Percentiles rank a stretch among this genome's conserved stretches.
Conservation (phyloP, 2,113 vertebrate genomes). For the Euleptes europaea region DNA sequence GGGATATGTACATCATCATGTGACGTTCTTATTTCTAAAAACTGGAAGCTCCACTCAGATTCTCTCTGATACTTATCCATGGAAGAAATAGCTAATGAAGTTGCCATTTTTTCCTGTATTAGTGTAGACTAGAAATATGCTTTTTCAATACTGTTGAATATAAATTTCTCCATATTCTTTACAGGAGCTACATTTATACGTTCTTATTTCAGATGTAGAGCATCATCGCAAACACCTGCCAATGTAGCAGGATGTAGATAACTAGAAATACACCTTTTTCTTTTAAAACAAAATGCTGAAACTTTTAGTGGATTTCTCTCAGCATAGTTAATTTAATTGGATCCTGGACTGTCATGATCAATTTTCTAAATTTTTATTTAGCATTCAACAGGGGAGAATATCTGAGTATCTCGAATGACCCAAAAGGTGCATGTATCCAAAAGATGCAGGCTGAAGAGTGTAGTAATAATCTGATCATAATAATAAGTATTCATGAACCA, state of each 20-base stretch:
- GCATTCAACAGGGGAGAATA: not conserved
- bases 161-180: not conserved
- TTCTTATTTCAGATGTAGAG: not conserved
- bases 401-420: not conserved
- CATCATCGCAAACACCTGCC: not conserved
- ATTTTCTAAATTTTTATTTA: not conserved
- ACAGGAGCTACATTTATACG: not conserved
- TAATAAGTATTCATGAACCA: slow-evolving; percentile 29
- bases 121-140: not conserved
- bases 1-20: not conserved
- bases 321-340: slow-evolving; percentile 7
- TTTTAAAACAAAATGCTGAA: not conserved
- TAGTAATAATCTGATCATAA: slow-evolving; percentile 30
- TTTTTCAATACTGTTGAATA: not conserved
- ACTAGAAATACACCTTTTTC: not conserved
- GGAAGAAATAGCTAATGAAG: too few species aligned
- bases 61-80: not conserved
- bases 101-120: not conserved
- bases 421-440: slow-evolving; percentile 9
- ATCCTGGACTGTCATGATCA: not conserved
- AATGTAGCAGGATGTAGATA: not conserved
- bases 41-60: not conserved
- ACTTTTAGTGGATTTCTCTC: not conserved
- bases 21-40: not conserved
- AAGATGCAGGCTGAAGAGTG: not conserved